Evolutionary conservation across 2,797 vertebrate species (phyloP), one percentile per base, ranked within the genome.

Genomic region (Gephyroberyx darwinii): DNA sequence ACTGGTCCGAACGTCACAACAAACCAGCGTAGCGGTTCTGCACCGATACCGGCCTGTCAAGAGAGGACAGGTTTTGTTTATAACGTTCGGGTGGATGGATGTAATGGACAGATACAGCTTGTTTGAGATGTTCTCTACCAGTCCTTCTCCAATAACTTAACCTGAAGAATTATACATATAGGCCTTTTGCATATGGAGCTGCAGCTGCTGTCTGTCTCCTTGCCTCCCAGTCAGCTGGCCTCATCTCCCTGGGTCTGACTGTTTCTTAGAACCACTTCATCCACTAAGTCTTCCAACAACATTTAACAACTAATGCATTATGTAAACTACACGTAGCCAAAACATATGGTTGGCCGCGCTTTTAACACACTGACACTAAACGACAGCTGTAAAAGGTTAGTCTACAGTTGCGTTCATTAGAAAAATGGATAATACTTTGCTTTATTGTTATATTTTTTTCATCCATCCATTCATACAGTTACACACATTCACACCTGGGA

Each of bases 151-250:
- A 16, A 31, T 8, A 19, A 5, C 51, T 52, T 26, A 20, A n/a
- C 22, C 31, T 39, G 39, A 30, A 20, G 13, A 37, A 39, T 57
- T 48, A 68, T 68, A 9, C 41, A 68, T 35, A 33, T 19, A 16
- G 13, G 8, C 16, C 10, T 50, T 43, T 63, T 89, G 75, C 75
- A 84, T 81, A 89, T 86, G 80, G 51, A 90, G 82, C 33, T 58
- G 33, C 89, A 89, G 56, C 84, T 89, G 84, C 54, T 50, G 60
- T 79, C 75, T 52, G 4, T 37, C 12, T 81, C 54, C 53, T 55
- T 48, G 69, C 69, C 26, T 26, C 26, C 20, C 59, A 58, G 63
- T 50, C 52, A 20, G 69, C 6, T 5, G 41, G 53, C 30, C 43
- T 68, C 52, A 69, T 85, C 62, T 68, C 31, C 54, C 60, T 63